Evolutionary conservation across 2,797 vertebrate genomes (phyloP).

Genomic region (Austrolebias charrua): DNA sequence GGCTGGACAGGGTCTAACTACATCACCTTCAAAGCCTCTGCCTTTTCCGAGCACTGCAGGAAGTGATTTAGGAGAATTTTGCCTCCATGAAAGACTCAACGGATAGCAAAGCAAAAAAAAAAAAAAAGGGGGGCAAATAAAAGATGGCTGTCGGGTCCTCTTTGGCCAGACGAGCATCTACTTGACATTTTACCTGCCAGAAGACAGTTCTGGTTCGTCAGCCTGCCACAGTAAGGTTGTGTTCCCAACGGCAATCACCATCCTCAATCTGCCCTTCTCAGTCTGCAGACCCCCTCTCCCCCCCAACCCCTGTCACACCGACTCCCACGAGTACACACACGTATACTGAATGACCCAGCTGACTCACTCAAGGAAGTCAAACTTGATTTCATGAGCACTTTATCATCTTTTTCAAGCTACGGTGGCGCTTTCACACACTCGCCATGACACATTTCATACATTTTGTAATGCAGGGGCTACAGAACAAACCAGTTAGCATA

Average conservation of each 20-base stretch:
- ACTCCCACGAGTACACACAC: constrained; percentile 18
- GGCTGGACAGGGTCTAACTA: constrained; percentile 13
- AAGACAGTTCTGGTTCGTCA: constrained; percentile 54
- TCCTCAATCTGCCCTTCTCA: constrained; percentile 39
- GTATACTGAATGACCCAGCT: constrained; percentile 16
- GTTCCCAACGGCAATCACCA: constrained; percentile 37
- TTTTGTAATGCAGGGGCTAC: too few relatives aligned
- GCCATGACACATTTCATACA: neutral
- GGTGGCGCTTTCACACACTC: neutral
- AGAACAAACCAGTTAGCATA: too few relatives aligned
- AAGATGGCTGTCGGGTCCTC: constrained; percentile 38
- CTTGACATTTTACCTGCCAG: constrained; percentile 49
- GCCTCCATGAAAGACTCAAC: constrained; percentile 37
- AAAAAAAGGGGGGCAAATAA: constrained; percentile 38
- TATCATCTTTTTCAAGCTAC: constrained; percentile 11
- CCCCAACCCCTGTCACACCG: constrained; percentile 15
- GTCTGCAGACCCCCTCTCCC: constrained; percentile 9
- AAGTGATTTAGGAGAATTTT: constrained; percentile 29
- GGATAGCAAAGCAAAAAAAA: constrained; percentile 21
- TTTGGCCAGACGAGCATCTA: constrained; percentile 40
- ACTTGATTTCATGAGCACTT: constrained; percentile 10
- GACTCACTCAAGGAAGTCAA: constrained; percentile 9
- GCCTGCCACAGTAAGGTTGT: constrained; percentile 44
- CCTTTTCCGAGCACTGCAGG: constrained; percentile 44
- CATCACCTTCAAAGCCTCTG: constrained; percentile 45